phyloP scores from a whole-genome alignment of 2,797 vertebrate genomes.

The Schizopygopsis pylzovi region DNA sequence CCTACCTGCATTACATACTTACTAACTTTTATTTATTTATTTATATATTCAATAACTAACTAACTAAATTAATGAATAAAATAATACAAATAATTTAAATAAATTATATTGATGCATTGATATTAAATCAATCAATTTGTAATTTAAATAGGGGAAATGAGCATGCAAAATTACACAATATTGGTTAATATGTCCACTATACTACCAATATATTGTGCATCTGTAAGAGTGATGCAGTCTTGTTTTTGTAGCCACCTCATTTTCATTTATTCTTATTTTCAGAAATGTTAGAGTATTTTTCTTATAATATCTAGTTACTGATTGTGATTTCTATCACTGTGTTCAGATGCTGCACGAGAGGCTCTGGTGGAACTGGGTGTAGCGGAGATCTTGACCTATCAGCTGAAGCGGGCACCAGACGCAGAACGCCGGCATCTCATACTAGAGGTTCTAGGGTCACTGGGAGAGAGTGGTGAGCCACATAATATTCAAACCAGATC shows the following conservation, averaged over 20 bases:
- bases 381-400: constrained; percentile 81
- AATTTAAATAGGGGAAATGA: neutral
- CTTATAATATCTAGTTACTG: neutral
- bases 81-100: too few relatives aligned
- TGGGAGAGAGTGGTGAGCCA: constrained; percentile 87
- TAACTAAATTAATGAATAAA: too few relatives aligned
- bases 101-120: too few relatives aligned
- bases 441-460: constrained; percentile 85
- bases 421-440: constrained; percentile 87
- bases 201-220: neutral
- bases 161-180: neutral
- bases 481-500: neutral
- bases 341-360: constrained; percentile 83
- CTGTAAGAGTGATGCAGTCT: neutral
- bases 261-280: neutral
- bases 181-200: neutral
- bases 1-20: neutral
- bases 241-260: neutral
- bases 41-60: neutral
- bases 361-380: constrained; percentile 81
- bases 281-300: neutral
- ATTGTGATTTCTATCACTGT: constrained; percentile 5
- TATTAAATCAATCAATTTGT: too few relatives aligned
- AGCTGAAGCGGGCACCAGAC: constrained; percentile 83
- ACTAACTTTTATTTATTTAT: neutral